Base-by-base conservation (phyloP, 2,797 vertebrate genomes). In the Nannoperca australis region DNA sequence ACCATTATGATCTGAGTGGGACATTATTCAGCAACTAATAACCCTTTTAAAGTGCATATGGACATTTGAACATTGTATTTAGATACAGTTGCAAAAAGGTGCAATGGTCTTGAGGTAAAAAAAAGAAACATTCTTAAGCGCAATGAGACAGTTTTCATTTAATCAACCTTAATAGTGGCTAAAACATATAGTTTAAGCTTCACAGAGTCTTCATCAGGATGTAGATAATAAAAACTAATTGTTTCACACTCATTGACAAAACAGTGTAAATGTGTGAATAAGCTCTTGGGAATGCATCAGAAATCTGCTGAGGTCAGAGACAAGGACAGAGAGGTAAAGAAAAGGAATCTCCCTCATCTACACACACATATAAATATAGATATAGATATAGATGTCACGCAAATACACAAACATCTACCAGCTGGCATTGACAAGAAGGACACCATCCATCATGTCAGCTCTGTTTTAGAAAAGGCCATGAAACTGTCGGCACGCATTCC, bases 401-500 rank as follows among this genome's bases (percentile, higher is more conserved):
- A 87, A 84, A 86, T 70, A 88, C 62, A 78, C 81, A 89, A 85
- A 84, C 82, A 82, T 85, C 81, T 49, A 50, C 72, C 91, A 93
- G 86, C 79, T 93, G 72, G 70, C 85, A 79, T 78, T 78, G 82
- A 90, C 68, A 73, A 56, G 78, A 80, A 87, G 78, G 69, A 74
- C 76, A 14, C 73, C 88, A 87, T 93, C 85, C 78, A 79, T 93
- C 90, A 91, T 12, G 68, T 36, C 30, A 15, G 55, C 67, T 79
- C 71, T 68, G 76, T 81, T 90, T 89, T 60, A 77, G 87, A 81
- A 44, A 30, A 73, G 86, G 69, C 79, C 81, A 47, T 77, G 81
- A 89, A 89, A 70, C 66, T 90, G 90, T 90, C 88, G 88, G 70
- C 69, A 34, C 27, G 71, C 74, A 91, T 90, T 92, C 89, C 88